Evolutionary conservation across 2,113 vertebrate species (phyloP).

Genomic region (Connochaetes taurinus): DNA sequence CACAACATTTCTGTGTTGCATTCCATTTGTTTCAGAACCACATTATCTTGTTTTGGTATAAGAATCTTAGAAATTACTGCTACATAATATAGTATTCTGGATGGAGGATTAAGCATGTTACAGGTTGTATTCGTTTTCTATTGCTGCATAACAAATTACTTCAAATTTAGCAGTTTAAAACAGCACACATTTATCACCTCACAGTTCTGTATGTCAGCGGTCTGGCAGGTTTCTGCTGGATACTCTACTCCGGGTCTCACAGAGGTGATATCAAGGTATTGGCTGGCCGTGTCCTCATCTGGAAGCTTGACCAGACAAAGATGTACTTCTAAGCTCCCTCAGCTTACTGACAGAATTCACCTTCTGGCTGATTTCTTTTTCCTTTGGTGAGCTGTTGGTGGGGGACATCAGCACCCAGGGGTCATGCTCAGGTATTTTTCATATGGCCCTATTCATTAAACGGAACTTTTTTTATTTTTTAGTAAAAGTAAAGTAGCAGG

Average conservation of each 20-base stretch:
- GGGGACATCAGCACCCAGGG: not conserved
- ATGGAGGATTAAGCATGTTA: not conserved
- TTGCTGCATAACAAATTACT: not conserved
- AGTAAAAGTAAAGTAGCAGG: not conserved
- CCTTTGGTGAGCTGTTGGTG: not conserved
- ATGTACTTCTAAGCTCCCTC: not conserved
- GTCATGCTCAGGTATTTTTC: not conserved
- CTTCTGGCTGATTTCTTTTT: not conserved
- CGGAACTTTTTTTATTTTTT: not conserved
- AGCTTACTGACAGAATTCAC: not conserved
- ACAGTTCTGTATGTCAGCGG: not conserved
- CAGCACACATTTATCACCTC: not conserved
- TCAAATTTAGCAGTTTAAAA: not conserved
- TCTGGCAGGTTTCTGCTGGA: not conserved
- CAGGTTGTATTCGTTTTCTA: not conserved
- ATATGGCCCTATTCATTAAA: not conserved
- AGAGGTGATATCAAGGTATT: not conserved
- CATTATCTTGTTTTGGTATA: not conserved
- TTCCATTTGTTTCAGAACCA: slow-evolving; percentile 29
- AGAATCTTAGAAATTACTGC: not conserved
- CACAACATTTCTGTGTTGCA: slow-evolving; percentile 5
- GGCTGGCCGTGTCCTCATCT: not conserved
- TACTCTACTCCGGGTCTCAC: not conserved
- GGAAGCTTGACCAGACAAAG: not conserved
- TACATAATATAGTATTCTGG: not conserved